A percentile compares a stretch with the other conserved stretches of the same genome.
phyloP scores from a whole-genome alignment of 2,797 vertebrate genomes.

The Sebastolobus alascanus region DNA sequence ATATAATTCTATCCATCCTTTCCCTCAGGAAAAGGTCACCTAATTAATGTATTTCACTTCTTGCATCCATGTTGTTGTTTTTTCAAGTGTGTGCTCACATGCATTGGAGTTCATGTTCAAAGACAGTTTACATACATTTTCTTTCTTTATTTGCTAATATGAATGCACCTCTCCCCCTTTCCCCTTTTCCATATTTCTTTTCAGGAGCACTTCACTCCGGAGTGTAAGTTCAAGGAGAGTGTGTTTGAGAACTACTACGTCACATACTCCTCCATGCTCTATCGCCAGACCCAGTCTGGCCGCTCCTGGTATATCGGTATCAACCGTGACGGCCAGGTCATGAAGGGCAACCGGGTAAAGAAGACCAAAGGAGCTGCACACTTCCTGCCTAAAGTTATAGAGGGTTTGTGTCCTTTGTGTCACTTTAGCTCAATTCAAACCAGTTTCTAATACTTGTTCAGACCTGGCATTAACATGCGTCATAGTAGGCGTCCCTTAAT shows the following conservation, averaged over 20 bases:
- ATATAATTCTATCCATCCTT: constrained; percentile 52
- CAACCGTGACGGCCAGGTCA: constrained; percentile 97
- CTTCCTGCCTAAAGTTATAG: constrained; percentile 98
- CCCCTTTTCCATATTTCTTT: constrained; percentile 37
- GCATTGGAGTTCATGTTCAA: constrained; percentile 52
- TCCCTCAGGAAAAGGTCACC: constrained; percentile 46
- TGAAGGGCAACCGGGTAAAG: constrained; percentile 99
- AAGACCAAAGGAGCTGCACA: constrained; percentile 97
- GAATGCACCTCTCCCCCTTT: background rate
- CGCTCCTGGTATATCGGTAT: constrained; percentile 98
- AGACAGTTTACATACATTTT: constrained; percentile 38
- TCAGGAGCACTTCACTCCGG: constrained; percentile 98
- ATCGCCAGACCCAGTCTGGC: constrained; percentile 97
- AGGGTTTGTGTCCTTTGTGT: constrained; percentile 86
- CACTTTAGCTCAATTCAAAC: background rate
- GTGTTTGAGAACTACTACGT: constrained; percentile 99
- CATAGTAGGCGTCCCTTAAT: background rate
- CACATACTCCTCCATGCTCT: constrained; percentile 98
- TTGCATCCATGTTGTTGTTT: constrained; percentile 31
- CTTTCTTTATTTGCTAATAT: constrained; percentile 47
- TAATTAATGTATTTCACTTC: constrained; percentile 54
- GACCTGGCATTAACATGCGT: background rate
- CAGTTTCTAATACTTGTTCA: background rate
- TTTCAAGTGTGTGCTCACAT: constrained; percentile 23
- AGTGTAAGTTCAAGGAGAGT: constrained; percentile 99